phyloP scores from a whole-genome alignment of 2,797 vertebrate species.

The Sorex maritimensis region DNA sequence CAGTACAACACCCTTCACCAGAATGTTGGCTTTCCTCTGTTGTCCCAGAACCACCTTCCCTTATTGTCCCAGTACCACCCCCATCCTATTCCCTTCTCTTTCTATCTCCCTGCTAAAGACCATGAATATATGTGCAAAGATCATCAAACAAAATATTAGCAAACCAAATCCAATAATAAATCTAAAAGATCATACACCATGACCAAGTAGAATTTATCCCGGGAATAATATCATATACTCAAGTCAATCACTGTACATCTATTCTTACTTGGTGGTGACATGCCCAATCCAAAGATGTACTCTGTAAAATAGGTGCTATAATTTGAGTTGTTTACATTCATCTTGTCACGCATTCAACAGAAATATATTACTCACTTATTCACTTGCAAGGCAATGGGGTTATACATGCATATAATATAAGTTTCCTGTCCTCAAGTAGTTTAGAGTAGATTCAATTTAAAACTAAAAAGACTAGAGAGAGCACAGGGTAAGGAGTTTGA shows the following conservation, averaged over 20 bases:
- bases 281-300: not conserved
- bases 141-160: too few relatives aligned
- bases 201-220: too few relatives aligned
- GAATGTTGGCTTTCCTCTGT: too few relatives aligned
- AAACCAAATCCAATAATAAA: too few relatives aligned
- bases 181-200: too few relatives aligned
- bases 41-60: too few relatives aligned
- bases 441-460: constrained; percentile 44
- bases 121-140: too few relatives aligned
- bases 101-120: too few relatives aligned
- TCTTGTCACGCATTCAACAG: constrained; percentile 32
- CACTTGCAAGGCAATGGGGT: not conserved
- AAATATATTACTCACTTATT: not conserved
- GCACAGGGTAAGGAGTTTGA: not conserved
- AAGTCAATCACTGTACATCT: not conserved
- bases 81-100: too few relatives aligned
- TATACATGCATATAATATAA: not conserved
- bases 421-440: constrained; percentile 16
- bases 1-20: too few relatives aligned
- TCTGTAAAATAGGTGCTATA: not conserved
- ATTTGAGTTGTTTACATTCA: not conserved
- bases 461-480: not conserved
- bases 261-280: not conserved
- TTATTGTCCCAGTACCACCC: too few relatives aligned
- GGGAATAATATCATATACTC: too few relatives aligned